Evolutionary conservation across 2,797 vertebrate species (phyloP).

Genomic region (Tokudaia tokunoshimensis): DNA sequence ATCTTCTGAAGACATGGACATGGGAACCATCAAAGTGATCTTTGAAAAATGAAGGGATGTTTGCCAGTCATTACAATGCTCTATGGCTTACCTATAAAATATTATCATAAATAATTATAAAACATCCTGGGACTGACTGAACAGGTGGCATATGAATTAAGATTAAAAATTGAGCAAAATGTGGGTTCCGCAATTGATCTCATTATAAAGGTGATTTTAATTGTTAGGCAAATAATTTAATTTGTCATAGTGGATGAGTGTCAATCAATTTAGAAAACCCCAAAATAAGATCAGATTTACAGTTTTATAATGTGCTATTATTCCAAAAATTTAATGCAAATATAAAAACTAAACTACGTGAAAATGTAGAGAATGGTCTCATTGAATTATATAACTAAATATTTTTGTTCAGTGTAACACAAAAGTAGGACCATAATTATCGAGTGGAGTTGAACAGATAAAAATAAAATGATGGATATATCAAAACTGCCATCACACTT

Average conservation of each 20-base stretch:
- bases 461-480: background rate
- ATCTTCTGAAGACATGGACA: background rate
- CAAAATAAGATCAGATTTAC: background rate
- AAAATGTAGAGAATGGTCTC: background rate
- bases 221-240: background rate
- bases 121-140: background rate
- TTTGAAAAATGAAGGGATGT: background rate
- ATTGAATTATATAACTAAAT: constrained; percentile 1
- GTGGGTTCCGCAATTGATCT: background rate
- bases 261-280: constrained; percentile 14
- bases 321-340: background rate
- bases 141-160: background rate
- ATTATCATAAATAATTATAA: background rate
- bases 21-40: background rate
- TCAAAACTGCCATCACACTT: background rate
- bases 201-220: background rate
- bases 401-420: background rate
- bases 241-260: background rate
- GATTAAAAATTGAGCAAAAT: constrained; percentile 21
- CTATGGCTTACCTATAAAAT: constrained; percentile 37
- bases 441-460: background rate
- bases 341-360: constrained; percentile 3
- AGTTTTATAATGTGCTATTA: background rate
- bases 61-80: background rate
- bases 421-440: background rate